These are phyloP conservation scores for Etia nguti DNA, from an alignment of 2,113 vertebrate species.

Conservation along the genomic window DNA sequence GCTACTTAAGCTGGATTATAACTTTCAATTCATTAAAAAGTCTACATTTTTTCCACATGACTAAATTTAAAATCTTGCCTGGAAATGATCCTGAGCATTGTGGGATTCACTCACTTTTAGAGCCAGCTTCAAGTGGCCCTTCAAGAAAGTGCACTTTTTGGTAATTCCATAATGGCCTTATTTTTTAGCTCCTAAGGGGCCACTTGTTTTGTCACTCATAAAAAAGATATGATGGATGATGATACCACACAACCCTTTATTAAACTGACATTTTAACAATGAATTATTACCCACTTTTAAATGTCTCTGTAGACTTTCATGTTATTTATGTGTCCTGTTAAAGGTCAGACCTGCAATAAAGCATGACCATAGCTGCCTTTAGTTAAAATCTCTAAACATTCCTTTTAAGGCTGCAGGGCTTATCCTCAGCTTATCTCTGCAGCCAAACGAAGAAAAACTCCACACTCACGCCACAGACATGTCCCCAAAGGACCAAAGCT, in stretches of 20 bases:
- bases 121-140: not conserved
- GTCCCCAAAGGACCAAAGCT: not conserved
- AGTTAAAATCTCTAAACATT: not conserved
- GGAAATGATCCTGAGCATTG: not conserved
- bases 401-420: not conserved
- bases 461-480: not conserved
- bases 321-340: slow-evolving; percentile 2
- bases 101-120: not conserved
- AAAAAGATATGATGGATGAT: not conserved
- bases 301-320: not conserved
- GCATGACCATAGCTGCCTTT: not conserved
- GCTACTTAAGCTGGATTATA: not conserved
- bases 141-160: not conserved
- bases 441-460: not conserved
- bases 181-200: not conserved
- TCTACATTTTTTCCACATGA: not conserved
- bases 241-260: not conserved
- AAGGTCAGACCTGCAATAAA: slow-evolving; percentile 30
- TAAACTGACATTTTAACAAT: slow-evolving; percentile 17
- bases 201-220: not conserved
- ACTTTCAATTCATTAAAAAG: not conserved
- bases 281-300: not conserved
- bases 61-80: not conserved
- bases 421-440: not conserved
- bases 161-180: not conserved